Evolutionary conservation across 2,888 invertebrate species (phyloP), one percentile per base, ranked within the genome.

Genomic region (Myopa tessellatipennis): DNA sequence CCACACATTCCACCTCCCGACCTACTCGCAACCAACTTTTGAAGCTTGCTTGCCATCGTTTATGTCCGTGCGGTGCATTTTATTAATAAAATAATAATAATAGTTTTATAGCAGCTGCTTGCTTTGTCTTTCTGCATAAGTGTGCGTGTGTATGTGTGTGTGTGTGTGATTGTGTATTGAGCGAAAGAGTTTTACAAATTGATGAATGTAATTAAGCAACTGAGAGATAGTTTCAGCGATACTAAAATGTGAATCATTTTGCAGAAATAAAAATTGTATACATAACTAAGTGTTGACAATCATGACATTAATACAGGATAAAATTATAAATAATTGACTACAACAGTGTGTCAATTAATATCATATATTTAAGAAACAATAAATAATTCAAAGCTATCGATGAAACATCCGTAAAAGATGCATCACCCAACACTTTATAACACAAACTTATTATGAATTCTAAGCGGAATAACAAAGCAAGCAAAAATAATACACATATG

Each of bases 71-170:
- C 14, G 55, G 55, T n/a, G 5, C 55, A 55, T 55, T 16, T 55
- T 55, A 55, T 55, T 16, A 55, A n/a, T 55, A n/a, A 55, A n/a
- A 55, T n/a, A 55, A 55, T n/a, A 55, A 55, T 55, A 55, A 55
- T n/a, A n/a, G 5, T 16, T 16, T 55, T 16, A 55, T 4, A 55
- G 55, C 55, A 55, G 55, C 55, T 4, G 55, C 55, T 55, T 55
- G 45, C 55, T 55, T 10, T 0, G 5, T 6, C 16, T n/a, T n/a
- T 55, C 10, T 55, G 55, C 55, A n/a, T 14, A 14, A n/a, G n/a
- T 55, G 55, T 55, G n/a, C 1, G 10, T 45, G 45, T 26, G 26
- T 26, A 2, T 26, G 26, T 26, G 26, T 26, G 26, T 26, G 26
- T 26, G 26, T 26, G 26, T 2, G 2, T 26, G 26, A 26, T 1